Evolutionary conservation across 1,140 invertebrate genomes (phyloP).

Genomic region (Dysdera silvatica): DNA sequence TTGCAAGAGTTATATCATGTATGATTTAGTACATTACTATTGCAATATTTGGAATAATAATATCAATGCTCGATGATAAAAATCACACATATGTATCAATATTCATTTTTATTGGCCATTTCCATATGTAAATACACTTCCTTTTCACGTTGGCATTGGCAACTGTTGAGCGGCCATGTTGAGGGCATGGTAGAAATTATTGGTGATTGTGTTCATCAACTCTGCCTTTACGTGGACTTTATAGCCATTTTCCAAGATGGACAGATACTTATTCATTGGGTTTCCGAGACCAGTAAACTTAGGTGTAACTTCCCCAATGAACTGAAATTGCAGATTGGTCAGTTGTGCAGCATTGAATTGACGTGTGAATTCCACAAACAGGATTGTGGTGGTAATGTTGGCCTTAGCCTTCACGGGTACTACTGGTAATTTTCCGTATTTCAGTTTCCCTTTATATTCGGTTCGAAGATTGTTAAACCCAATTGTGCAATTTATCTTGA

Average conservation of each 20-base stretch:
- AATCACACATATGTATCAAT: too few species aligned
- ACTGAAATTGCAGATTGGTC: neutral
- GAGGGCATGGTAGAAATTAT: constrained; percentile 10
- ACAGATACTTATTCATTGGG: constrained; percentile 19
- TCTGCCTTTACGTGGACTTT: neutral
- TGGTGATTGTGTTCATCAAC: neutral
- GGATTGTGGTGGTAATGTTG: neutral
- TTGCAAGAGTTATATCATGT: too few species aligned
- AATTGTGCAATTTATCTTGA: constrained; percentile 13
- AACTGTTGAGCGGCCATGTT: constrained; percentile 11
- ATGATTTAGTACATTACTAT: too few species aligned
- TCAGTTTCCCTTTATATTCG: constrained; percentile 15
- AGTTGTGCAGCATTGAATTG: neutral
- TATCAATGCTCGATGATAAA: too few species aligned
- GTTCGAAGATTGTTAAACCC: constrained; percentile 4
- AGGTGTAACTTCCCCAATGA: neutral
- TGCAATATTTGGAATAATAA: too few species aligned
- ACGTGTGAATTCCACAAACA: neutral
- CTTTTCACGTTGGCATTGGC: constrained; percentile 22
- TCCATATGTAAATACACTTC: too few species aligned
- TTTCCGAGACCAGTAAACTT: constrained; percentile 16
- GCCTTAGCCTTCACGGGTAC: constrained; percentile 9
- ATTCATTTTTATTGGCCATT: too few species aligned
- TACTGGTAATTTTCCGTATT: constrained; percentile 16
- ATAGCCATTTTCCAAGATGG: constrained; percentile 15